Evolutionary conservation across 2,797 vertebrate genomes (phyloP).

Genomic region (Synaphobranchus kaupii): DNA sequence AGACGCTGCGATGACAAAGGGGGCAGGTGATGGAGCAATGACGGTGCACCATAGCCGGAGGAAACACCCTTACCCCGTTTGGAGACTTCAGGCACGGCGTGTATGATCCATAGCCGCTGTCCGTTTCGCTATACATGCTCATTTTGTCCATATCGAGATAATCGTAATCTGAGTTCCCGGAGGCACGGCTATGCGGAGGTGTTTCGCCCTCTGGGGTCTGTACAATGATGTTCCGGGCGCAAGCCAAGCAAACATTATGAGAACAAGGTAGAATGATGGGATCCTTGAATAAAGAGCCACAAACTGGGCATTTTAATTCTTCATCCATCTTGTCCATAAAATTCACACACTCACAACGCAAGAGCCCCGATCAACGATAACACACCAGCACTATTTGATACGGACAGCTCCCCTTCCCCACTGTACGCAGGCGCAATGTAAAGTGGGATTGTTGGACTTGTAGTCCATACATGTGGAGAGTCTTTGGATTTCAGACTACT

Average conservation of each 20-base stretch:
- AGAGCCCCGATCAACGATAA: slow-evolving; percentile 46
- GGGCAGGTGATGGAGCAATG: slow-evolving; percentile 94
- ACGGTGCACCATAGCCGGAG: slow-evolving; percentile 75
- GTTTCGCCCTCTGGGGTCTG: slow-evolving; percentile 91
- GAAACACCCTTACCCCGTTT: slow-evolving; percentile 89
- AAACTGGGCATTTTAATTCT: slow-evolving; percentile 96
- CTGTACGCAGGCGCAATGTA: slow-evolving; percentile 60
- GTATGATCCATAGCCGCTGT: slow-evolving; percentile 97
- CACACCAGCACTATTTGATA: slow-evolving; percentile 65
- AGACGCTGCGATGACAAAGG: slow-evolving; percentile 93
- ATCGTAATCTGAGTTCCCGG: slow-evolving; percentile 81
- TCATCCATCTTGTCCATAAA: slow-evolving; percentile 85
- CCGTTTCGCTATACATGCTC: slow-evolving; percentile 94
- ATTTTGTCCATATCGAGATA: slow-evolving; percentile 92
- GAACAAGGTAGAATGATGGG: slow-evolving; percentile 93
- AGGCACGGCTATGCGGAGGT: slow-evolving; percentile 76
- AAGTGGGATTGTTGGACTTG: slow-evolving; percentile 42
- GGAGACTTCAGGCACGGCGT: slow-evolving; percentile 93
- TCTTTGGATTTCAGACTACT: background rate
- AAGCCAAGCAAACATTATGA: slow-evolving; percentile 92
- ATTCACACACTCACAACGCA: slow-evolving; percentile 33
- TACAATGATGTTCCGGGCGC: slow-evolving; percentile 90
- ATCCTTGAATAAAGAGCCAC: slow-evolving; percentile 90
- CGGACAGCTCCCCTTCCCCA: slow-evolving; percentile 68
- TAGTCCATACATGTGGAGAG: slow-evolving; percentile 14